These are phyloP conservation scores for Zaprionus bogoriensis DNA, from an alignment of 2,888 invertebrate genomes.

Conservation along the genomic window DNA sequence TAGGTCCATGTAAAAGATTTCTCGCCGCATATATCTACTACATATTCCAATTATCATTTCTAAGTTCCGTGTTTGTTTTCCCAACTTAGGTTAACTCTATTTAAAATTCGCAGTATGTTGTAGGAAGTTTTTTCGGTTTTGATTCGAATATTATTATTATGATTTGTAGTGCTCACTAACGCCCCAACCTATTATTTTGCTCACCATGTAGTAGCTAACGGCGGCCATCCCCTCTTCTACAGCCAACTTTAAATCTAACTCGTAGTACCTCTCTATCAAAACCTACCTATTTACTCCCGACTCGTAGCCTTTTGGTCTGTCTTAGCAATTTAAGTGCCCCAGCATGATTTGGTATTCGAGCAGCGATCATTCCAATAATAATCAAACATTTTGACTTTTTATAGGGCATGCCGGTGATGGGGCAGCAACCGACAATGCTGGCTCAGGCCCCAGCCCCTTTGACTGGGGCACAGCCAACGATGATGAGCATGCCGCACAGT, in stretches of 20 bases:
- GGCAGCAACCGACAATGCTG: constrained; percentile 81
- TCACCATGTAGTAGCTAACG: constrained; percentile 30
- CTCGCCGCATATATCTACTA: constrained; percentile 1
- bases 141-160: constrained; percentile 8
- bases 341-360: constrained; percentile 41
- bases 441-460: constrained; percentile 82
- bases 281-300: constrained; percentile 12
- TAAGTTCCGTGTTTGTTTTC: background rate
- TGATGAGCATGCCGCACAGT: constrained; percentile 79
- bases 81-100: background rate
- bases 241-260: constrained; percentile 18
- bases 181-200: constrained; percentile 1
- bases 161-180: constrained; percentile 43
- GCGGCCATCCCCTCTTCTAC: constrained; percentile 16
- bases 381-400: constrained; percentile 61
- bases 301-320: constrained; percentile 36
- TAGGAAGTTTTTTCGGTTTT: constrained; percentile 17
- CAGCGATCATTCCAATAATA: constrained; percentile 13
- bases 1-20: constrained; percentile 11
- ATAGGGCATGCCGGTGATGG: constrained; percentile 83
- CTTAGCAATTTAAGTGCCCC: constrained; percentile 37
- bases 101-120: background rate
- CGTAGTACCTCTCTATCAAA: constrained; percentile 10
- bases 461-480: constrained; percentile 81
- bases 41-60: background rate